Evolutionary conservation across 2,888 invertebrate genomes (phyloP).

Genomic region (Agriopis leucophaearia): DNA sequence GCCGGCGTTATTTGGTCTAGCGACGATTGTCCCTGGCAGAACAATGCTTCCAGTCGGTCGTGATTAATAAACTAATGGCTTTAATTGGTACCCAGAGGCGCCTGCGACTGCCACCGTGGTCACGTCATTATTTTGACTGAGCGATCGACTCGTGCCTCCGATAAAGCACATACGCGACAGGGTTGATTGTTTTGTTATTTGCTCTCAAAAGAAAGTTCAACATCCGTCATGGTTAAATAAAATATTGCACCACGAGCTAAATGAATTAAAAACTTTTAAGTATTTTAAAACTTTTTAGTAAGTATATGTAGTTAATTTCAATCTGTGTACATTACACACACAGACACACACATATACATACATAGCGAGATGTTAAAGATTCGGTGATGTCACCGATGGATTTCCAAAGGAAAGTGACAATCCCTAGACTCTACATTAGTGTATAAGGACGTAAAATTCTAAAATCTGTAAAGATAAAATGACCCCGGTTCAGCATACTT

Average conservation of each 20-base stretch:
- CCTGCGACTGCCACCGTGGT: slow-evolving; percentile 54
- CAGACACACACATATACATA: too few relatives aligned
- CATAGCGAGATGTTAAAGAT: background rate
- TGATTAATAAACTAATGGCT: slow-evolving; percentile 82
- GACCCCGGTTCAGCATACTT: slow-evolving; percentile 56
- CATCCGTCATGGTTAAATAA: slow-evolving; percentile 56
- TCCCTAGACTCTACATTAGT: slow-evolving; percentile 7
- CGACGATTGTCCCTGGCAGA: slow-evolving; percentile 76
- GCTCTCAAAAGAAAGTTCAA: slow-evolving; percentile 67
- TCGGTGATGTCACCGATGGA: background rate
- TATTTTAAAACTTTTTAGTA: too few relatives aligned
- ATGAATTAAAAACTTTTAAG: background rate
- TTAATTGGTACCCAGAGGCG: slow-evolving; percentile 68
- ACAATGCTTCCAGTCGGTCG: slow-evolving; percentile 73
- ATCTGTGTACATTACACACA: too few relatives aligned
- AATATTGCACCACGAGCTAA: slow-evolving; percentile 10
- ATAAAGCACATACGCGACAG: slow-evolving; percentile 74
- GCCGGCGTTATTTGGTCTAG: slow-evolving; percentile 82
- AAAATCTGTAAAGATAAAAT: slow-evolving; percentile 57
- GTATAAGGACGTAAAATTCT: slow-evolving; percentile 45
- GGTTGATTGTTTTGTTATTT: slow-evolving; percentile 66
- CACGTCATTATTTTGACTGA: slow-evolving; percentile 82
- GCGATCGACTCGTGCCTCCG: slow-evolving; percentile 75
- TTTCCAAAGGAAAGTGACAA: slow-evolving; percentile 11
- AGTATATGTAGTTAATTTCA: too few relatives aligned